Evolutionary conservation across 2,888 invertebrate genomes (phyloP).

Genomic region (Marronus borbonicus): DNA sequence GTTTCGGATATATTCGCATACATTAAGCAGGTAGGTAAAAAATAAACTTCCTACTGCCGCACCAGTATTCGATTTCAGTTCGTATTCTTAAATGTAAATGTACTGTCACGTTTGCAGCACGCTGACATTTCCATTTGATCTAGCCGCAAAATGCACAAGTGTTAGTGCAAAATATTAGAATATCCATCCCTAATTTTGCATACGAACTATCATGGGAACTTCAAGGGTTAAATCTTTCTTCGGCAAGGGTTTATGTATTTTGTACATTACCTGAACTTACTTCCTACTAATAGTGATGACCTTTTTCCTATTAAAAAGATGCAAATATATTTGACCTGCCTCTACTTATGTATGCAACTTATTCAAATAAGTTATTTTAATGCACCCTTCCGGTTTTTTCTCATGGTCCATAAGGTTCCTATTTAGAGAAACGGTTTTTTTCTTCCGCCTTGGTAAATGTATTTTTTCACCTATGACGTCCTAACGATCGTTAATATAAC

Average conservation of each 20-base stretch:
- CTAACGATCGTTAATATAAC: constrained; percentile 63
- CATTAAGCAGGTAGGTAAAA: constrained; percentile 71
- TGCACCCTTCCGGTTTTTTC: constrained; percentile 55
- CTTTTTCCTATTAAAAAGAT: constrained; percentile 66
- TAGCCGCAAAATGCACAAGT: constrained; percentile 42
- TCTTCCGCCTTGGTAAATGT: constrained; percentile 58
- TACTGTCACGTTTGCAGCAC: neutral
- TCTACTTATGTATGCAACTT: constrained; percentile 68
- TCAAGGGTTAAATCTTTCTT: constrained; percentile 56
- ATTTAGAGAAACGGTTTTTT: constrained; percentile 58
- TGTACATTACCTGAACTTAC: constrained; percentile 64
- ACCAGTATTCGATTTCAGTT: constrained; percentile 45
- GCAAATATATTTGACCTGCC: constrained; percentile 68
- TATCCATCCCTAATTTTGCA: constrained; percentile 52
- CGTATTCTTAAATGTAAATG: neutral
- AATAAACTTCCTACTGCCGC: constrained; percentile 62
- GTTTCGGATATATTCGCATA: constrained; percentile 70
- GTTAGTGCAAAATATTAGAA: constrained; percentile 47
- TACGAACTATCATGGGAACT: constrained; percentile 54
- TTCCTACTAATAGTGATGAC: constrained; percentile 67
- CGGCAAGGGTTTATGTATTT: constrained; percentile 54
- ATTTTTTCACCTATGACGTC: constrained; percentile 58
- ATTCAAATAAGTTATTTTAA: constrained; percentile 60
- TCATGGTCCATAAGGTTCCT: constrained; percentile 37
- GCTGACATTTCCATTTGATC: constrained; percentile 18